Evolutionary conservation across 1,140 invertebrate species (phyloP).

Genomic region (Acyrthosiphon pisum): DNA sequence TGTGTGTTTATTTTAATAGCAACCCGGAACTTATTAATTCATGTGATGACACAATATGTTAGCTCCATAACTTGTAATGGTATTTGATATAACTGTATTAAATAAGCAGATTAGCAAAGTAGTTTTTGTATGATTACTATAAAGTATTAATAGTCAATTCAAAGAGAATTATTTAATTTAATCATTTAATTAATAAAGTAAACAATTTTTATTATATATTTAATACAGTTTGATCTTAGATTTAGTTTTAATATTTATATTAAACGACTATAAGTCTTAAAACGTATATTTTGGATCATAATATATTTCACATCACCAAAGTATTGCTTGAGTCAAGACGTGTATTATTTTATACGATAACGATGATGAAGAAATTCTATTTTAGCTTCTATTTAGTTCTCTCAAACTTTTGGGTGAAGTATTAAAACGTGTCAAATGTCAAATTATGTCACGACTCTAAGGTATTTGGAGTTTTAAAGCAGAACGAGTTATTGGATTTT

Average conservation of each 20-base stretch:
- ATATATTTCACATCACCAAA: background rate
- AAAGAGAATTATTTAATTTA: background rate
- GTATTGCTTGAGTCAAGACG: background rate
- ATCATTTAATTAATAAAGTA: background rate
- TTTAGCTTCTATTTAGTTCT: background rate
- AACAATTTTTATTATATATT: background rate
- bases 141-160: background rate
- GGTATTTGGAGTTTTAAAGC: background rate
- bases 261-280: background rate
- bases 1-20: too few species aligned
- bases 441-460: background rate
- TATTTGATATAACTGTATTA: background rate
- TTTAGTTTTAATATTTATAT: background rate
- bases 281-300: background rate
- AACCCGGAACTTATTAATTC: too few species aligned
- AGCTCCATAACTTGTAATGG: background rate
- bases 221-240: background rate
- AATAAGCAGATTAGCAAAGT: too few species aligned
- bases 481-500: background rate
- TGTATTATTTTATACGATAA: background rate
- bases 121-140: background rate
- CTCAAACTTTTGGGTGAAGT: background rate
- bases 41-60: too few species aligned
- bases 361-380: background rate
- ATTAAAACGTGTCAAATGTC: constrained; percentile 7